Evolutionary conservation across 2,797 vertebrate species (phyloP), one percentile per base, ranked within the genome.

Genomic region (Percopsis omiscomaycus): DNA sequence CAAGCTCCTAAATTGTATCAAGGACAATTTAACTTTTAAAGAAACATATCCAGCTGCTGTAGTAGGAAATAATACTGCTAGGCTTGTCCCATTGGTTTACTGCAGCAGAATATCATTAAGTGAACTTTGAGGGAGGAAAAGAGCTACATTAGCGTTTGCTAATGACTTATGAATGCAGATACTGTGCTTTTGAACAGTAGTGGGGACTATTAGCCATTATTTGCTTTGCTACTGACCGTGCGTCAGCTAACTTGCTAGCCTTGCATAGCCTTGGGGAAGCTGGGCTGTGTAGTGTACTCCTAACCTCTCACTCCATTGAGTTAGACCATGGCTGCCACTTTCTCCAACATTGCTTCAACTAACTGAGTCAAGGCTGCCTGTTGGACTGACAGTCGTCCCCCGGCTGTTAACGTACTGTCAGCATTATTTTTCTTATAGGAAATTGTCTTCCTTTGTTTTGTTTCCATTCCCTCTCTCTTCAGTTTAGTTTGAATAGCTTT

Each of bases 281-380:
- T 4, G 16, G 60, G 61, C 45, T 42, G 37, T 42, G 8, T 10
- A 12, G 14, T 61, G 69, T 29, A 54, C 51, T 65, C 66, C 81
- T 73, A 52, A 78, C 57, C 64, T 58, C 74, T 73, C n/a, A 49
- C 32, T 69, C 67, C 59, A 78, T 77, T 63, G 66, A 82, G 66
- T 81, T 75, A 61, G 66, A 65, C 61, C 55, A 52, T 3, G 65
- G 79, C 81, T 79, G 77, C 79, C 77, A 76, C 79, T 70, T 78
- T 74, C 70, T 77, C 69, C 69, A 30, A 64, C 72, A 80, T 84
- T 85, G 78, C 73, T 84, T 72, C 70, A 82, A 71, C 72, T 69
- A 63, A 87, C 81, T 81, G 69, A 77, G 75, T 81, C 79, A 80
- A 82, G 64, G 63, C 53, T 51, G 30, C 55, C 15, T n/a, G n/a